A percentile compares a stretch with the other conserved stretches of the same genome.
Conservation (phyloP, 2,888 invertebrate genomes). For the Spisula subtruncata region DNA sequence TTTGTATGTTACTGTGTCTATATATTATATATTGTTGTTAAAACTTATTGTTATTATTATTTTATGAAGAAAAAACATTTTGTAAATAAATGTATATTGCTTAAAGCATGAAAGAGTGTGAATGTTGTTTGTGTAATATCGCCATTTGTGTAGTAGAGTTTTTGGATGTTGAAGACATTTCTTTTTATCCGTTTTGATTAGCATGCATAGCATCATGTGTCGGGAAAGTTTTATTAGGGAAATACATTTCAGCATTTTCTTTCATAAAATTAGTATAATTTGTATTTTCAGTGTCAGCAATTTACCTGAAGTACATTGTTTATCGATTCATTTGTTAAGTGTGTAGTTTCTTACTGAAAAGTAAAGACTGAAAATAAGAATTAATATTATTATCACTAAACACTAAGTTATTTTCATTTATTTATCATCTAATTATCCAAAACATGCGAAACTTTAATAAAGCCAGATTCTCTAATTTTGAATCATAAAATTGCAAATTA, state of each 20-base stretch:
- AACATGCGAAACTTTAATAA: too few relatives aligned
- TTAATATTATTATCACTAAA: too few relatives aligned
- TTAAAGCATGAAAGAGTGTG: slow-evolving; percentile 18
- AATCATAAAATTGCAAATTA: too few relatives aligned
- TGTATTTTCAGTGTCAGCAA: too few relatives aligned
- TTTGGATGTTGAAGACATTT: neutral
- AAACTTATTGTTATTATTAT: neutral
- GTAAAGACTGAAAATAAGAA: too few relatives aligned
- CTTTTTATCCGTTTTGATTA: neutral
- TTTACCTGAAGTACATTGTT: too few relatives aligned
- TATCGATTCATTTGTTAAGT: too few relatives aligned
- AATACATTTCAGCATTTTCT: neutral
- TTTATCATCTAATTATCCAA: too few relatives aligned
- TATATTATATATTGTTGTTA: slow-evolving; percentile 13
- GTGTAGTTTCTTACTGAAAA: too few relatives aligned
- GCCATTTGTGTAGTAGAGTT: neutral
- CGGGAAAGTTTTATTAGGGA: neutral
- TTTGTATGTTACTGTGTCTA: neutral
- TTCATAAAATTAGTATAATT: neutral
- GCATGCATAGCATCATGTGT: neutral
- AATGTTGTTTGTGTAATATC: neutral
- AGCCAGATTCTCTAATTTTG: too few relatives aligned
- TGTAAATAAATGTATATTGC: slow-evolving; percentile 7
- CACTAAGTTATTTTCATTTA: too few relatives aligned
- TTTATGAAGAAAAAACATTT: neutral